Base-by-base conservation (phyloP, 2,113 vertebrate genomes). In the Athene noctua region DNA sequence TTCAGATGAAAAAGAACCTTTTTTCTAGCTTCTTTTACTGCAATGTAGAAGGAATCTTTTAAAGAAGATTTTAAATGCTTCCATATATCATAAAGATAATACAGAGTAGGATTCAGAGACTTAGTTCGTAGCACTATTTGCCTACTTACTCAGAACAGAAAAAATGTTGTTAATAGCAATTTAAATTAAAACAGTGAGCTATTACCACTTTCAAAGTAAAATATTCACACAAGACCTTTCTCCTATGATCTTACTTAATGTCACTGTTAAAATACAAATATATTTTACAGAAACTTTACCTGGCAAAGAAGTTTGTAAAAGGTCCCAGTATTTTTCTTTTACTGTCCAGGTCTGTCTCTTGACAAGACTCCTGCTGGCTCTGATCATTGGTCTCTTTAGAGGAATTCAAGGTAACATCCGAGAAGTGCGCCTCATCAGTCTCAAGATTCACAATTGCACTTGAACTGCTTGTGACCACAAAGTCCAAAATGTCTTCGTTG, bases 361-460 rank as follows among this genome's bases (percentile, higher is more conserved):
- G 66, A 4, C 59, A 93, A 18, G 25, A 47, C 18, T 72, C 93
- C 21, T 70, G 96, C 54, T 89, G 98, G 81, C 68, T 96, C 61
- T 91, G 94, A 34, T 98, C 97, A 25, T 5, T 55, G 63, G 34
- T 54, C 30, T 98, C 97, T 72, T 92, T 97, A 4, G 86, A 58
- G 6, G 98, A 97, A 27, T 98, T 98, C 85, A 99, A 90, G 23
- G 98, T 98, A 62, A 99, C 97, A 1, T 99, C 98, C 0, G 98
- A 98, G 91, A 99, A 99, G 67, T 98, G 98, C 0, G 93, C 86
- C 83, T 98, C 98, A 0, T 98, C 99, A 0, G 97, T 99, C 97
- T 99, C 99, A 14, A 99, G 97, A 81, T 98, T 98, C 89, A 99
- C 99, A 13, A 99, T 99, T 40, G 99, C 99, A 42, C 99, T 99